phyloP scores from a whole-genome alignment of 2,797 vertebrate species.

The Lagorchestes hirsutus region DNA sequence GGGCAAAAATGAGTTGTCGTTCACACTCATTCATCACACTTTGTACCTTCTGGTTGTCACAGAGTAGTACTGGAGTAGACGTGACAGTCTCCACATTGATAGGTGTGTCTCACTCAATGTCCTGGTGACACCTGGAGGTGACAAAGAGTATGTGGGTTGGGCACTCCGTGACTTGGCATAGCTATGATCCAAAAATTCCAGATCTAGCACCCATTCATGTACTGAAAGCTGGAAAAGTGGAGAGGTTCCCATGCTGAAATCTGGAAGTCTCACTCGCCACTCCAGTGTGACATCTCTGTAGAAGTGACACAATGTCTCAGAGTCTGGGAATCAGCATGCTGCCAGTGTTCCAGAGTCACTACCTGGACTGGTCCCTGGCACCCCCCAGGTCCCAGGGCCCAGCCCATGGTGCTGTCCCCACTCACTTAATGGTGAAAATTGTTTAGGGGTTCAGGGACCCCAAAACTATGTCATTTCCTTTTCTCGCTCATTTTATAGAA shows the following conservation, averaged over 20 bases:
- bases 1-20: constrained; percentile 96
- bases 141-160: constrained; percentile 96
- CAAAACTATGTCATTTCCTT: too few species aligned
- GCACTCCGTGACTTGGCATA: constrained; percentile 97
- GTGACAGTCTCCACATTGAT: constrained; percentile 94
- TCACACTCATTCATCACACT: constrained; percentile 99
- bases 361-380: too few species aligned
- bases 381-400: too few species aligned
- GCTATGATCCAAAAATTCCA: constrained; percentile 97
- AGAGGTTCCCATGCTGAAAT: constrained; percentile 95
- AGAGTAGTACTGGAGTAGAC: constrained; percentile 91
- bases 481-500: too few species aligned
- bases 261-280: constrained; percentile 93
- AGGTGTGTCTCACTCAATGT: constrained; percentile 90
- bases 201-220: constrained; percentile 94
- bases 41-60: constrained; percentile 97
- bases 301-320: constrained; percentile 42
- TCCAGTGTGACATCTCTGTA: constrained; percentile 88
- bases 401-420: too few species aligned
- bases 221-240: constrained; percentile 95
- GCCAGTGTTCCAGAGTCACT: constrained; percentile 51
- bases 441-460: too few species aligned
- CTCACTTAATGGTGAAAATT: too few species aligned
- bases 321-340: constrained; percentile 47
- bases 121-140: constrained; percentile 92